These are phyloP conservation scores for Myripristis murdjan DNA, from an alignment of 2,797 vertebrate species.

Conservation along the genomic window DNA sequence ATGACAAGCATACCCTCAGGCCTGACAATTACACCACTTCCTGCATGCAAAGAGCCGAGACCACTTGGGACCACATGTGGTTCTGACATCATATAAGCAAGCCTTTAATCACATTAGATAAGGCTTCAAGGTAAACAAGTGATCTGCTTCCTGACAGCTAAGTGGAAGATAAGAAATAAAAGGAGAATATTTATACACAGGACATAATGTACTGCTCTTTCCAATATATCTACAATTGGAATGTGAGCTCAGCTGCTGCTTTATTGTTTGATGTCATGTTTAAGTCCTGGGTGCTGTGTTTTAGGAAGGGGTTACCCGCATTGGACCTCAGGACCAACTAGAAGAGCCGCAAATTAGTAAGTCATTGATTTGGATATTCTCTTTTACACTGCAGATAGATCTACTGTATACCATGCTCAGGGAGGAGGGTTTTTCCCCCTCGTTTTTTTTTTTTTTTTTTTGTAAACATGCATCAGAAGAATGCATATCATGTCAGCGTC, in stretches of 20 bases:
- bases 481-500: slow-evolving; percentile 22
- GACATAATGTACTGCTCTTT: slow-evolving; percentile 9
- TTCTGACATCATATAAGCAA: slow-evolving; percentile 60
- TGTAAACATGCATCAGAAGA: slow-evolving; percentile 14
- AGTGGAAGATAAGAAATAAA: slow-evolving; percentile 38
- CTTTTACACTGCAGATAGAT: slow-evolving; percentile 5
- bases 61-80: slow-evolving; percentile 72
- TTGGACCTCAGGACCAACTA: slow-evolving; percentile 90
- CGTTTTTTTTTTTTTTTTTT: too few relatives aligned
- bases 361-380: slow-evolving; percentile 22
- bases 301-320: slow-evolving; percentile 95
- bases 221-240: background rate
- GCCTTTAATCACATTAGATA: slow-evolving; percentile 66
- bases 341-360: slow-evolving; percentile 94
- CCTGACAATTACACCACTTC: slow-evolving; percentile 74
- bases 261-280: slow-evolving; percentile 10
- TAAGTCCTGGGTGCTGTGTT: slow-evolving; percentile 29
- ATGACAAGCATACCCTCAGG: slow-evolving; percentile 72
- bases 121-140: slow-evolving; percentile 58
- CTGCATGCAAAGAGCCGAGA: slow-evolving; percentile 62
- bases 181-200: slow-evolving; percentile 9
- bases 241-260: slow-evolving; percentile 28
- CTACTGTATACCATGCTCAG: background rate
- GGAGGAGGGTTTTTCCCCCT: background rate
- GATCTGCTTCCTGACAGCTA: slow-evolving; percentile 20